Evolutionary conservation across 2,797 vertebrate species (phyloP).

Genomic region (Cirrhinus mrigala): DNA sequence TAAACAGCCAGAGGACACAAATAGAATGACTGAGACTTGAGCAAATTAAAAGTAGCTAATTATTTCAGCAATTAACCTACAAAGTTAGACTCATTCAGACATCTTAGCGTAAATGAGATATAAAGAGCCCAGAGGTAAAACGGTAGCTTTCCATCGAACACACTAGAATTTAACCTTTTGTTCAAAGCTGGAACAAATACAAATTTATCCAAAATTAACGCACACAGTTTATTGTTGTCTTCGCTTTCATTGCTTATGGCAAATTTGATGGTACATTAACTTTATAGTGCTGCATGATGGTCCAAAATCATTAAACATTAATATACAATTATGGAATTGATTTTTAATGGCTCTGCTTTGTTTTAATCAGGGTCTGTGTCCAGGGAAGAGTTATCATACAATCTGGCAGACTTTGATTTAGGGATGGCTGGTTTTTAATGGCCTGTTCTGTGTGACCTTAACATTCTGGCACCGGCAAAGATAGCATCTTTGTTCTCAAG

Average conservation of each 20-base stretch:
- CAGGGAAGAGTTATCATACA: constrained; percentile 56
- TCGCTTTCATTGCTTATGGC: constrained; percentile 41
- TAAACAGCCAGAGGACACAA: neutral
- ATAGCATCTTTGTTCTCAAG: constrained; percentile 42
- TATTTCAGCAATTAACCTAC: neutral
- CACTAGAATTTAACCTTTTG: neutral
- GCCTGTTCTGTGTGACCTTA: constrained; percentile 60
- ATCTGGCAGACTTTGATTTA: constrained; percentile 61
- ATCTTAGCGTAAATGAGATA: neutral
- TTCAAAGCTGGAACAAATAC: constrained; percentile 17
- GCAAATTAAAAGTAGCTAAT: neutral
- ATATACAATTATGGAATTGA: constrained; percentile 66
- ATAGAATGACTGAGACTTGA: neutral
- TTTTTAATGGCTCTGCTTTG: constrained; percentile 69
- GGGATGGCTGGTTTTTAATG: constrained; percentile 63
- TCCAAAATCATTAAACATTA: constrained; percentile 62
- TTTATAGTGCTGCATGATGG: constrained; percentile 60
- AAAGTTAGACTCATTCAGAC: neutral
- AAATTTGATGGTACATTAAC: constrained; percentile 57
- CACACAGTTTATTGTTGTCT: constrained; percentile 44
- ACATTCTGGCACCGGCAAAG: constrained; percentile 42
- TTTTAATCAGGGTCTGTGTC: constrained; percentile 66
- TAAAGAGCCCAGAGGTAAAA: constrained; percentile 2
- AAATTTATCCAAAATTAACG: constrained; percentile 30
- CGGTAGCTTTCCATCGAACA: neutral